phyloP scores from a whole-genome alignment of 2,888 invertebrate genomes.

The Rhorus exstirpatorius region DNA sequence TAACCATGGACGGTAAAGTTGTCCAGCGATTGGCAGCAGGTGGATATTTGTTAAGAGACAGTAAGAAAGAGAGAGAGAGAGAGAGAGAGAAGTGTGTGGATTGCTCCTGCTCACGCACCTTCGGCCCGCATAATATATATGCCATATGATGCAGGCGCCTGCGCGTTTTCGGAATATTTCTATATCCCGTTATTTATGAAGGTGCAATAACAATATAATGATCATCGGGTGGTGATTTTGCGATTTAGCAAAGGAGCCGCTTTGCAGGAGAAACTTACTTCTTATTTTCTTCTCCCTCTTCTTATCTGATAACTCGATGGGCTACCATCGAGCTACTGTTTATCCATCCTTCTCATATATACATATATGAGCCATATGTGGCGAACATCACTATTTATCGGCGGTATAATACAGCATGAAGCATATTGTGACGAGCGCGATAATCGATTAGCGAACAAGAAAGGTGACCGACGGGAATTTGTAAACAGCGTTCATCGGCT shows the following conservation, averaged over 20 bases:
- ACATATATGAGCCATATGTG: background rate
- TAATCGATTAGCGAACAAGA: constrained; percentile 54
- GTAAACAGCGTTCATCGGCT: constrained; percentile 10
- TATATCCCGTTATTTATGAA: constrained; percentile 61
- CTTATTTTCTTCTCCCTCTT: constrained; percentile 4
- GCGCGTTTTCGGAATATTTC: constrained; percentile 38
- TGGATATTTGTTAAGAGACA: constrained; percentile 53
- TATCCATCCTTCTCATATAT: constrained; percentile 11
- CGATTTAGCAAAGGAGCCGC: constrained; percentile 56
- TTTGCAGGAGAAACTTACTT: background rate
- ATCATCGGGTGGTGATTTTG: constrained; percentile 50
- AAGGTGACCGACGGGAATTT: constrained; percentile 47
- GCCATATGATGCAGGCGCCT: constrained; percentile 43
- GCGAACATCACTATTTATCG: constrained; percentile 40
- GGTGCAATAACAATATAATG: constrained; percentile 59
- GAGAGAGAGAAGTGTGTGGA: no score
- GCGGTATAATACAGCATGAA: constrained; percentile 13
- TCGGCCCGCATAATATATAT: constrained; percentile 35
- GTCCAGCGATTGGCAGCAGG: constrained; percentile 42
- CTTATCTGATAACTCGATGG: constrained; percentile 43
- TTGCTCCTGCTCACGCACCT: constrained; percentile 64
- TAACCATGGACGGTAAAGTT: constrained; percentile 47
- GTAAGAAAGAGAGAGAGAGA: no score
- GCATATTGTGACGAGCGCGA: constrained; percentile 36
- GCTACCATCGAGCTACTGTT: constrained; percentile 57